Evolutionary conservation across 2,113 vertebrate species (phyloP), one percentile per base, ranked within the genome.

Genomic region (Phyllostomus discolor): DNA sequence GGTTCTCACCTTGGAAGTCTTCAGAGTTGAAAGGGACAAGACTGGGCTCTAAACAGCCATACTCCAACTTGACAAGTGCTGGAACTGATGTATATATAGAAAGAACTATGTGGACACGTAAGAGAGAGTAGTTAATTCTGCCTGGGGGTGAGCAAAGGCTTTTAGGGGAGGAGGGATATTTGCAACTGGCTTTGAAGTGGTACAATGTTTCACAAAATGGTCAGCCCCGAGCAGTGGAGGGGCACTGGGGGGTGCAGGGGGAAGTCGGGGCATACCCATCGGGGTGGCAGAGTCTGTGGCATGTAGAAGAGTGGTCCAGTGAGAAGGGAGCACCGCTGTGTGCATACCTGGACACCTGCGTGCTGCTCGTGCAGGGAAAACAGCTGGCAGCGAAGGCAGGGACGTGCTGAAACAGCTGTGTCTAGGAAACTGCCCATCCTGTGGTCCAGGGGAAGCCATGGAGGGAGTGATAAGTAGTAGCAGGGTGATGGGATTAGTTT

Each of bases 101-200:
- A 86, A 59, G 43, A 92, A 14, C 72, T 82, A 14, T 24, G 54
- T 64, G 78, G 54, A 64, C 52, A 22, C 24, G 28, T 33, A 85
- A 93, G 81, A 64, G 31, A 46, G 28, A 83, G 19, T 54, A 80
- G 41, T 93, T 83, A 64, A 75, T 93, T 94, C 48, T 93, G 38
- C 38, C 33, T 75, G 17, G 46, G 67, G 28, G 33, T 66, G 35
- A 75, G 57, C 19, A 50, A 64, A 82, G 19, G 52, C 70, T 92
- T 87, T 76, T 81, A 84, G 93, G 73, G 57, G 20, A 92, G 20
- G 35, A 2, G 26, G 85, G 95, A 92, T 81, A 94, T 95, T 88
- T 88, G 88, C 96, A 48, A 75, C 50, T 85, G 83, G 64, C 92
- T 97, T 97, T 95, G 84, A 95, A 97, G 90, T 78, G 17, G 88